Base-by-base conservation (phyloP, 2,113 vertebrate genomes). In the Cyrtonyx montezumae region DNA sequence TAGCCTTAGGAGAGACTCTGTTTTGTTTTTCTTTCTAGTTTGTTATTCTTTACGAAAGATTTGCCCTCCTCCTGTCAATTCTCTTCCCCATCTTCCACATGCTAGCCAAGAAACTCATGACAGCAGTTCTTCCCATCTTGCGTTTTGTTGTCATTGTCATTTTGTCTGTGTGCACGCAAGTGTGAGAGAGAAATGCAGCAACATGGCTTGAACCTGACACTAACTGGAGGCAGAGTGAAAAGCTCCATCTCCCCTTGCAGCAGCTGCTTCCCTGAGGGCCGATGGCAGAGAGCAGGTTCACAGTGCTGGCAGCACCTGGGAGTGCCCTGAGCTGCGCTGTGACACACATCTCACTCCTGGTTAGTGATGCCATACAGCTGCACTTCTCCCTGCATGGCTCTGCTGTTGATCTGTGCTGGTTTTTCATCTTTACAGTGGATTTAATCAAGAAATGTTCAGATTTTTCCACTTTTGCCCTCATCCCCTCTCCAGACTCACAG, bases 361-460 rank as follows among this genome's bases (percentile, higher is more conserved):
- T 74, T 90, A 76, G 21, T 30, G 30, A 42, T 75, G 56, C 65
- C 0, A 0, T 11, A 4, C 74, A 92, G 67, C 82, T 65, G 40
- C 36, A 28, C 45, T 49, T 66, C 42, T 45, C 55, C 59, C 71
- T 62, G 11, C 70, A n/a, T 2, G 0, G 9, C 28, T 77, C 59
- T 81, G 43, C 70, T 74, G 22, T 17, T 90, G 51, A 76, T 87
- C 86, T 68, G 74, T 19, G 48, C 48, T 56, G 36, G 21, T 42
- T 94, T 94, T 85, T 80, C 42, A 45, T 58, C 73, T 75, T 81
- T 76, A 76, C 3, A 68, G 80, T 63, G 56, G 69, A 75, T 75
- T 94, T 71, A 90, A 91, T 49, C 68, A 61, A 80, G 69, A 88
- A 53, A 83, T 75, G 40, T 70, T 86, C 4, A 56, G 79, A 86